These are phyloP conservation scores for Tylochromis polylepis DNA, from an alignment of 2,113 vertebrate species.

Conservation along the genomic window DNA sequence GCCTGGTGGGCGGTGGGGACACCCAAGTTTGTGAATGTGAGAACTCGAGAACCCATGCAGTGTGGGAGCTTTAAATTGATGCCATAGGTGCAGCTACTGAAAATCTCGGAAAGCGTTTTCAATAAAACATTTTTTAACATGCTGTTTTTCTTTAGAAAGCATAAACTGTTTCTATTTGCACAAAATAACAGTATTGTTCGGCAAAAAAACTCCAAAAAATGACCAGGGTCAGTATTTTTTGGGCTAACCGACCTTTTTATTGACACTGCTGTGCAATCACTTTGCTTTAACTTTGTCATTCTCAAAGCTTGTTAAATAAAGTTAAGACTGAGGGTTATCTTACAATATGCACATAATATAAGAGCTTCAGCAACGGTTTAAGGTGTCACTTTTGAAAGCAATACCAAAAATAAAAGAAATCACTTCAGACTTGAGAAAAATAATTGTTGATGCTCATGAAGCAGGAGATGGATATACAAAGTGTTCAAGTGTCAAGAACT, in stretches of 20 bases:
- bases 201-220: too few relatives aligned
- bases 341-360: too few relatives aligned
- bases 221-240: not conserved
- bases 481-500: not conserved
- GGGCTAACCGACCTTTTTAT: not conserved
- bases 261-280: not conserved
- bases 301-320: not conserved
- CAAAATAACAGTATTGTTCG: too few relatives aligned
- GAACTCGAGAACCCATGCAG: not conserved
- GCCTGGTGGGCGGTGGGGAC: too few relatives aligned
- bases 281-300: not conserved
- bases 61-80: not conserved
- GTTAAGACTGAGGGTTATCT: not conserved
- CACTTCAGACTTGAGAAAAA: not conserved
- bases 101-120: not conserved
- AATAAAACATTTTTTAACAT: not conserved
- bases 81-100: not conserved
- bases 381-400: not conserved
- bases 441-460: not conserved
- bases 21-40: not conserved
- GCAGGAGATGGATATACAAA: not conserved
- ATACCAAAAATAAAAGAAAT: not conserved
- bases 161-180: not conserved
- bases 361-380: too few relatives aligned
- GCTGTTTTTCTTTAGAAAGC: not conserved